These are phyloP conservation scores for Pelochelys cantorii DNA, from an alignment of 2,797 vertebrate species.

Conservation along the genomic window DNA sequence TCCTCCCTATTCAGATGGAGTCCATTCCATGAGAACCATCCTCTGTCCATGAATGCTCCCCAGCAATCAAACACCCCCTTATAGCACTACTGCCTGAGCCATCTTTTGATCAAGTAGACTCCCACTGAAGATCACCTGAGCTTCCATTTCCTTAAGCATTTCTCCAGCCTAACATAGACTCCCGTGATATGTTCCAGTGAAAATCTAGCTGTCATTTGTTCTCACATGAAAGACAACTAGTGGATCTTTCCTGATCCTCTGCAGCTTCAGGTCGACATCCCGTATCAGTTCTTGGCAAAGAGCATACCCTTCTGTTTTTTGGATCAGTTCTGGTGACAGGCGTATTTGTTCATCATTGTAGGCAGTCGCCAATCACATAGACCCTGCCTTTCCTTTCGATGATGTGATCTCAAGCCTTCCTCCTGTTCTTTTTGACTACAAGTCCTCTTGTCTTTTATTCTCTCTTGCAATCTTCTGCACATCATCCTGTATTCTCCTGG, in stretches of 20 bases:
- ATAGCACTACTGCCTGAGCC: neutral
- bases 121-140: neutral
- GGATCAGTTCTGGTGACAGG: neutral
- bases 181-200: neutral
- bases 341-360: neutral
- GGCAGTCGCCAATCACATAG: neutral
- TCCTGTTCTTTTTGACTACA: neutral
- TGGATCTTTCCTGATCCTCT: neutral
- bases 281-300: neutral
- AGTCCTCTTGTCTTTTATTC: neutral
- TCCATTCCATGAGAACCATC: neutral
- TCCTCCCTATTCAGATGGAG: neutral
- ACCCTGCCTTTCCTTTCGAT: neutral
- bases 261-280: neutral
- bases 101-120: neutral
- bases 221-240: neutral
- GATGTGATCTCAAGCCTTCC: neutral
- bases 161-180: neutral
- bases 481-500: neutral
- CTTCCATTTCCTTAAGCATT: neutral
- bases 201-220: neutral
- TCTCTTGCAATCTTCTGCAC: neutral
- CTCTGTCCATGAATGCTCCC: neutral
- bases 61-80: neutral
- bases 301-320: neutral